phyloP scores from a whole-genome alignment of 2,888 invertebrate species.

The Drosophila hamatofila region DNA sequence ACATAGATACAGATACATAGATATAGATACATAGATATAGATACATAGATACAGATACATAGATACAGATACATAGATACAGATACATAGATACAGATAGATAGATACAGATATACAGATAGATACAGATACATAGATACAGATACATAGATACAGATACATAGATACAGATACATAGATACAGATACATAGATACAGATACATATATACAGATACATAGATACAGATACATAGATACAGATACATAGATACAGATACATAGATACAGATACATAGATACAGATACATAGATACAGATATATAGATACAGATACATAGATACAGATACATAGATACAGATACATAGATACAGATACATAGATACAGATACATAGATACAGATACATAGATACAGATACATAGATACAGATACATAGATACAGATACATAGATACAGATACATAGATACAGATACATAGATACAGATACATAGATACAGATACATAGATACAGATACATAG shows the following conservation, averaged over 20 bases:
- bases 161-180: not conserved
- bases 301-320: no score
- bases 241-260: no score
- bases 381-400: not conserved
- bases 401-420: no score
- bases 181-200: not conserved
- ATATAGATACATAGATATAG: conserved; percentile 22
- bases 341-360: conserved; percentile 9
- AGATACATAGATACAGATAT: no score
- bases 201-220: no score
- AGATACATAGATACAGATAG: conserved; percentile 3
- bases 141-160: conserved; percentile 9
- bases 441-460: no score
- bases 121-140: not conserved
- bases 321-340: conserved; percentile 9
- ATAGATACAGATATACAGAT: conserved; percentile 24
- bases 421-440: no score
- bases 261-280: no score
- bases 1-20: conserved; percentile 9
- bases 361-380: conserved; percentile 1
- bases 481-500: conserved; percentile 7
- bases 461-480: no score
- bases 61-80: not conserved
- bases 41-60: conserved; percentile 1
- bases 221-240: no score